phyloP scores from a whole-genome alignment of 2,888 invertebrate species.

The Cryptophagus acutangulus region DNA sequence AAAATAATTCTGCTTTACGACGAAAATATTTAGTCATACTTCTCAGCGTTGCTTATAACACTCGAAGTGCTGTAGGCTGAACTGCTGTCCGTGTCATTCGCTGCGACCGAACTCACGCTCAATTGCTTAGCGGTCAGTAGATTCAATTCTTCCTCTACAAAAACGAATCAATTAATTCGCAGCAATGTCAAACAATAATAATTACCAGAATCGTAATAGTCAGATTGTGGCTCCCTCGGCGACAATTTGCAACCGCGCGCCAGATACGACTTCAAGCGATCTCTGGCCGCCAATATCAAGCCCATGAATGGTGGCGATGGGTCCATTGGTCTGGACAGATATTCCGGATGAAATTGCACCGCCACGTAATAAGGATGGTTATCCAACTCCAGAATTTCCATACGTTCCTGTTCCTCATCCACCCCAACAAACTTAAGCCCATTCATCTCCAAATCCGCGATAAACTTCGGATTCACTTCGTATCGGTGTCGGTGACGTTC shows the following conservation, averaged over 20 bases:
- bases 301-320: constrained; percentile 96
- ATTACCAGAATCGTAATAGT: constrained; percentile 60
- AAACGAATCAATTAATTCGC: constrained; percentile 11
- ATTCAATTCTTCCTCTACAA: constrained; percentile 33
- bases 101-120: constrained; percentile 22
- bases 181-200: not conserved
- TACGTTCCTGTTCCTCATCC: constrained; percentile 76
- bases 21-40: no score
- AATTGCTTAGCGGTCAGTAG: constrained; percentile 30
- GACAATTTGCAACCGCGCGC: constrained; percentile 70
- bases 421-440: constrained; percentile 88
- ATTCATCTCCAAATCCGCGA: constrained; percentile 67
- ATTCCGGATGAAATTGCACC: constrained; percentile 98
- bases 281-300: constrained; percentile 82
- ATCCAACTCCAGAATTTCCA: constrained; percentile 89
- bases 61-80: constrained; percentile 42
- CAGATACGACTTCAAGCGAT: constrained; percentile 69
- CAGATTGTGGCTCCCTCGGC: constrained; percentile 64
- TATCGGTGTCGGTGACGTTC: constrained; percentile 97
- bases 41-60: constrained; percentile 14
- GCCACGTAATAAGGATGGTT: constrained; percentile 90
- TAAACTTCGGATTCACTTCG: constrained; percentile 91
- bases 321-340: constrained; percentile 81
- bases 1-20: no score
- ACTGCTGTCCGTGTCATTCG: constrained; percentile 40